A percentile compares a stretch with the other conserved stretches of the same genome.
Evolutionary conservation across 2,797 vertebrate genomes (phyloP).

Genomic region (Arvicola amphibius): DNA sequence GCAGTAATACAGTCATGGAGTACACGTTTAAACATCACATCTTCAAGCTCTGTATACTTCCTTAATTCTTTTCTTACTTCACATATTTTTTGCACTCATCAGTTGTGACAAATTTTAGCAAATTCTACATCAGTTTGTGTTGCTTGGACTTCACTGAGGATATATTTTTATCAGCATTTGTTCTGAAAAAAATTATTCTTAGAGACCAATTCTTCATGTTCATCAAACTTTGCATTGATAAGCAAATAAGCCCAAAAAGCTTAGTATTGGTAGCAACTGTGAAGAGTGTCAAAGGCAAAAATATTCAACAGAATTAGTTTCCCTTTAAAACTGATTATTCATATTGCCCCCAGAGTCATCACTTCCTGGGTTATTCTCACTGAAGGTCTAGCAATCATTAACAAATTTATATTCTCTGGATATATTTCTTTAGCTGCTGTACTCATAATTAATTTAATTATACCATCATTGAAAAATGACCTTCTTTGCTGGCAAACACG

Average conservation of each 20-base stretch:
- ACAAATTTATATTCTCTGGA: not conserved
- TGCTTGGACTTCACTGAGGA: not conserved
- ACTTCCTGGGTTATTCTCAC: not conserved
- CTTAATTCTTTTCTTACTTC: not conserved
- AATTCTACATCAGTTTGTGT: not conserved
- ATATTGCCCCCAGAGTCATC: not conserved
- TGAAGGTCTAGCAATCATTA: not conserved
- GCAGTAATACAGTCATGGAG: not conserved
- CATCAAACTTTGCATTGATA: not conserved
- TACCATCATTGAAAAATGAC: not conserved
- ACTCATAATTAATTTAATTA: not conserved
- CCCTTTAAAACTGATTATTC: not conserved
- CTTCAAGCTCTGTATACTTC: not conserved
- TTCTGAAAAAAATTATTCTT: not conserved
- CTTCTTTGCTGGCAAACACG: not conserved
- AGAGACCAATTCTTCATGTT: not conserved
- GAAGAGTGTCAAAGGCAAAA: not conserved
- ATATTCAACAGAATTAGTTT: not conserved
- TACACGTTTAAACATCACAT: not conserved
- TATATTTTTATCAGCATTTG: not conserved
- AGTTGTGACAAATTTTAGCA: not conserved
- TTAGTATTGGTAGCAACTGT: not conserved
- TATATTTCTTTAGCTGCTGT: not conserved
- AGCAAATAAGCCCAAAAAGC: not conserved
- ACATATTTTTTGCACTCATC: not conserved